phyloP scores from a whole-genome alignment of 2,797 vertebrate genomes.

The Sebastes glaucus region DNA sequence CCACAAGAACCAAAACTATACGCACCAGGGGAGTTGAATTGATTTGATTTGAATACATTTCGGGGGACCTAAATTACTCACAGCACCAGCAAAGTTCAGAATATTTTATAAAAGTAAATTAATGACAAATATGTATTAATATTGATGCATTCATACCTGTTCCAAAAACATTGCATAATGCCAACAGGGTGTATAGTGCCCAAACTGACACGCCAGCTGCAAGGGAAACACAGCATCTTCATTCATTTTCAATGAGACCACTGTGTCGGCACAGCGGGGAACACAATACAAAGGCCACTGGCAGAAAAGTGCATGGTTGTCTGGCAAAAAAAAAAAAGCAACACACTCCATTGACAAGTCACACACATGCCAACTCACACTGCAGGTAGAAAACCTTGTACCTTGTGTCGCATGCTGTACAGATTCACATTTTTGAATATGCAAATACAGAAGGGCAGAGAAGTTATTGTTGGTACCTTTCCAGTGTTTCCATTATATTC shows the following conservation, averaged over 20 bases:
- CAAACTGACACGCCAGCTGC: not conserved
- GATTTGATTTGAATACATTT: constrained; percentile 31
- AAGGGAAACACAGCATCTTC: not conserved
- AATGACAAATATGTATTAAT: not conserved
- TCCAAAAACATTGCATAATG: not conserved
- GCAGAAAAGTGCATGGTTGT: not conserved
- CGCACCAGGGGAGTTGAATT: constrained; percentile 16
- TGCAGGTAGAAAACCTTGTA: not conserved
- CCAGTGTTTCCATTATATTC: not conserved
- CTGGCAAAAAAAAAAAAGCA: not conserved
- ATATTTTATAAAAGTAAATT: not conserved
- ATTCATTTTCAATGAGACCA: not conserved
- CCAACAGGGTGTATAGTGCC: not conserved
- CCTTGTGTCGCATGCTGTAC: not conserved
- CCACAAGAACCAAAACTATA: constrained; percentile 33
- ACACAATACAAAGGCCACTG: not conserved
- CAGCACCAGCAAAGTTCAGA: not conserved
- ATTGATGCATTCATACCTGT: not conserved
- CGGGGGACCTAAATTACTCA: not conserved
- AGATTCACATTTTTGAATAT: not conserved
- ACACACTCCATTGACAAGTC: not conserved
- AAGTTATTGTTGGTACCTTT: not conserved
- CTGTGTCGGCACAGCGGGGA: not conserved
- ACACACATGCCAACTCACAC: not conserved
- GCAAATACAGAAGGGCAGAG: not conserved